Base-by-base conservation (phyloP, 2,797 vertebrate species). In the Hephaestus fuliginosus region DNA sequence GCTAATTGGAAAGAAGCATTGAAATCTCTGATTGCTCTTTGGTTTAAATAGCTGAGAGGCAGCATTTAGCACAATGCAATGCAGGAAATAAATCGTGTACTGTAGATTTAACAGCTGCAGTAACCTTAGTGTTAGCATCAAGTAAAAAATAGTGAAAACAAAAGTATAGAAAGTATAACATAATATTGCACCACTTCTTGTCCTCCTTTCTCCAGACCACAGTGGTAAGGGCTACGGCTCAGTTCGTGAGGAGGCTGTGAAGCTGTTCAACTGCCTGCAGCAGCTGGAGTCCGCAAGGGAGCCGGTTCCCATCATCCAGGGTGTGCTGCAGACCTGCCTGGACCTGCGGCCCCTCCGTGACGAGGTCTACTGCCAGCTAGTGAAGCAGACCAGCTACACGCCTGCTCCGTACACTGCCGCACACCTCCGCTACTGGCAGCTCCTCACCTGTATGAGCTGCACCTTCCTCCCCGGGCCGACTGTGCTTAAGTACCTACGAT, bases 371-470 rank as follows among this genome's bases (percentile, higher is more conserved):
- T 97, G 98, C 93, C 98, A 99, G 94, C 95, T 99, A 57, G 97
- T 98, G 91, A 99, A 99, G 93, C 98, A 99, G 95, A 99, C 98
- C 81, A 98, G 97, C 36, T 94, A 96, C 78, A 95, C 95, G 0
- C 96, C 92, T 1, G 92, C 85, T 5, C 93, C 96, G 0, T 95
- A 96, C 66, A 96, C 95, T 5, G 95, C 96, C 2, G 95, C 96
- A 0, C 93, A 96, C 94, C 95, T 99, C 79, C 96, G 97, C 85
- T 98, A 98, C 94, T 99, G 98, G 98, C 98, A 99, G 94, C 97
- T 99, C 11, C 97, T 99, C 84, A 97, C 97, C 81, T 99, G 98
- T 89, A 98, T 98, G 97, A 98, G 97, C 93, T 98, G 97, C 94
- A 98, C 97, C 83, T 99, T 98, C 93, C 93, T 97, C 85, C 97